Evolutionary conservation across 2,888 invertebrate genomes (phyloP), one percentile per base, ranked within the genome.

Genomic region (Saturnia japonica): DNA sequence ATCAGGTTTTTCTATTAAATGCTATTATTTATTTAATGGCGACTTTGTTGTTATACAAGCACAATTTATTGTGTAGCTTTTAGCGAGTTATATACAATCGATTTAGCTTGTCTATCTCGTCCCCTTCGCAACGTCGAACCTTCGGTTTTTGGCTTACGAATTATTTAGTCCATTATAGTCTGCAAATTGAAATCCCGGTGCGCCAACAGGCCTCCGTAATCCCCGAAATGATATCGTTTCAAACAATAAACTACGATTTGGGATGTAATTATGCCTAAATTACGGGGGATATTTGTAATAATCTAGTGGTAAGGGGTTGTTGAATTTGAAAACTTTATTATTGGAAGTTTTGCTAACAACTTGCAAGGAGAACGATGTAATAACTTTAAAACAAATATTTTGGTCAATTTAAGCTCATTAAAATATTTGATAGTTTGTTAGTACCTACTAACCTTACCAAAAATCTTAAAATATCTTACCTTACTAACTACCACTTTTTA

Each of bases 241-340:
- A 85, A 87, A 89, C 88, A 89, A 88, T 90, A 89, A 89, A 88
- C 85, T 82, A 81, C 85, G 88, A 88, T 88, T 89, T 85, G 84
- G 85, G 83, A 78, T 85, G 87, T 85, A 87, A 85, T 88, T 88
- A 85, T 78, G 80, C 71, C 78, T 80, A 86, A 86, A 85, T 85
- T 82, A 82, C 78, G 60, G 22, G n/a, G 70, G 60, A 14, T 68
- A 68, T 64, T 68, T 71, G 42, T 54, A 67, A 42, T 70, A 51
- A 64, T 64, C 40, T 64, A 40, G n/a, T 40, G 64, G 19, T 64
- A 40, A 64, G 64, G 40, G n/a, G 40, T 64, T 64, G 64, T 64
- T 64, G n/a, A 34, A 64, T 40, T 40, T 19, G 64, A 64, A 64
- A 64, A 60, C 57, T 60, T 60, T 60, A 60, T 28, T 25, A 60